phyloP scores from a whole-genome alignment of 2,888 invertebrate species.

The Epinotia brunnichana region DNA sequence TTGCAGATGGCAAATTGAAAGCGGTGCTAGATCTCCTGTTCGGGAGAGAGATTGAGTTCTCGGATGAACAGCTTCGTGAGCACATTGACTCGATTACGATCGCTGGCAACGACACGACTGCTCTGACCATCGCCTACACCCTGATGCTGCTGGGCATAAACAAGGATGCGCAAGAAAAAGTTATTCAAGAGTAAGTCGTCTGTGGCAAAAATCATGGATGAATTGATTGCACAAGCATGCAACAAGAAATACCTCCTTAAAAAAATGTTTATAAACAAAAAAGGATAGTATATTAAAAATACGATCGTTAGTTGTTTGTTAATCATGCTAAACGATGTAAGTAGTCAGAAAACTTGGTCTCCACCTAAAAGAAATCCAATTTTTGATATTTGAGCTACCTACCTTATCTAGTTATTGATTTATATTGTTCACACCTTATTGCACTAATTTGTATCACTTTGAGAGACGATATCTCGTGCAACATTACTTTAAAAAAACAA shows the following conservation, averaged over 20 bases:
- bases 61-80: constrained; percentile 81
- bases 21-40: constrained; percentile 77
- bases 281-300: neutral
- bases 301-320: too few species aligned
- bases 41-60: constrained; percentile 76
- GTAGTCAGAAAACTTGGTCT: too few species aligned
- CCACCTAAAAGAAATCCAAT: too few species aligned
- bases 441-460: too few species aligned
- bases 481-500: too few species aligned
- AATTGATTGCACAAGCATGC: neutral
- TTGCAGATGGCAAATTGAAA: constrained; percentile 71
- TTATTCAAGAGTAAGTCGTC: constrained; percentile 63
- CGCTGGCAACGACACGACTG: constrained; percentile 83
- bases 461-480: too few species aligned
- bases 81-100: constrained; percentile 85
- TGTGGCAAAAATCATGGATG: neutral
- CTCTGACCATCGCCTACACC: constrained; percentile 76
- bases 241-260: neutral
- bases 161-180: constrained; percentile 66
- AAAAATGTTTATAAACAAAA: neutral
- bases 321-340: too few species aligned
- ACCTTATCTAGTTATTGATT: too few species aligned
- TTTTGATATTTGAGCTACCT: too few species aligned
- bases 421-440: too few species aligned
- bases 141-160: constrained; percentile 75